Conservation (phyloP, 2,888 invertebrate genomes). For the Metallyticus violacea region DNA sequence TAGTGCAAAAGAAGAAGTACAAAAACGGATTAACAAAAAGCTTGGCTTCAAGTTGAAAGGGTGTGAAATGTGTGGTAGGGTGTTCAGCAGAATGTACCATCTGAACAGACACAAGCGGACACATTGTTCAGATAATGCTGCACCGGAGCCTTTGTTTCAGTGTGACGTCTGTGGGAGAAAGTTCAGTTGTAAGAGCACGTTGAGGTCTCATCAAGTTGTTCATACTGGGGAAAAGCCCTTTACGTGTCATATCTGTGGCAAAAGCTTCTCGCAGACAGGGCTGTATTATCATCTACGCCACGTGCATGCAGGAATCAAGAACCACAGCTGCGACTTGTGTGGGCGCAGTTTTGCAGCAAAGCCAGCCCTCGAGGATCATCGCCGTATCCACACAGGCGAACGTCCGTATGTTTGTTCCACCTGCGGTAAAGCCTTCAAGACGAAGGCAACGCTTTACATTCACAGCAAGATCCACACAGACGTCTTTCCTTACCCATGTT, state of each 20-base stretch:
- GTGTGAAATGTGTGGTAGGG: slow-evolving; percentile 13
- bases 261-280: slow-evolving; percentile 62
- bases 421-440: slow-evolving; percentile 58
- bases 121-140: slow-evolving; percentile 11
- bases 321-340: slow-evolving; percentile 52
- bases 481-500: slow-evolving; percentile 56
- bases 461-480: slow-evolving; percentile 59
- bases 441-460: slow-evolving; percentile 62
- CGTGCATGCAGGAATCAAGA: slow-evolving; percentile 50
- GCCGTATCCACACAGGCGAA: slow-evolving; percentile 44
- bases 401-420: slow-evolving; percentile 47
- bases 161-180: slow-evolving; percentile 17
- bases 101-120: slow-evolving; percentile 12
- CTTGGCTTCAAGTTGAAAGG: background rate
- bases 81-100: slow-evolving; percentile 20
- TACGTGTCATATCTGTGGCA: slow-evolving; percentile 65
- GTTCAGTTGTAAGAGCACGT: slow-evolving; percentile 17
- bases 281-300: slow-evolving; percentile 53
- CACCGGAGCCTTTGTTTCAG: background rate
- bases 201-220: slow-evolving; percentile 48
- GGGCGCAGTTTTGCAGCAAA: slow-evolving; percentile 51
- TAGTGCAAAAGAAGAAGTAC: background rate
- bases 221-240: slow-evolving; percentile 60
- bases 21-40: background rate
- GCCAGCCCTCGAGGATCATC: slow-evolving; percentile 48